Conservation (phyloP, 1,140 invertebrate species). For the Aphidius ervi region DNA sequence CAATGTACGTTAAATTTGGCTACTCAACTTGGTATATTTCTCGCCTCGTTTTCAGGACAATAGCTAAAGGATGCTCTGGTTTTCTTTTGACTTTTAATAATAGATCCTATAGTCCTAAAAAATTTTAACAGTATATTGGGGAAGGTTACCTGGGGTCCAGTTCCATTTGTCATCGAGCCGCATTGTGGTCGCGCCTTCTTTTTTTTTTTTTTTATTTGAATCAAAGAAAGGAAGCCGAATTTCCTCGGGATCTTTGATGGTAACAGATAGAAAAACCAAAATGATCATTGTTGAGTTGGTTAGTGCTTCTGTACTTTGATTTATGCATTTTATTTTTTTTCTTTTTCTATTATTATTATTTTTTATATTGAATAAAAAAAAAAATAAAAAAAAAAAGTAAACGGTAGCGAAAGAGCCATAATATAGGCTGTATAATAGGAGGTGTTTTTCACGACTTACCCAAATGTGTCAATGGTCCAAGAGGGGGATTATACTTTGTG, state of each 20-base stretch:
- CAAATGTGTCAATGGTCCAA: neutral
- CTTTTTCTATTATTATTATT: slow-evolving; percentile 14
- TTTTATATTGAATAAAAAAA: neutral
- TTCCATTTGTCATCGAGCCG: slow-evolving; percentile 51
- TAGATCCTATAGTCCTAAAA: too few species aligned
- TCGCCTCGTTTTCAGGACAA: slow-evolving; percentile 1
- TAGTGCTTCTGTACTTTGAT: slow-evolving; percentile 34
- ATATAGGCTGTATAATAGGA: slow-evolving; percentile 5
- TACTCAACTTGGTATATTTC: neutral
- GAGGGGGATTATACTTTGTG: neutral
- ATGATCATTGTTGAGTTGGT: slow-evolving; percentile 29
- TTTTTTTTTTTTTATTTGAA: slow-evolving; percentile 17
- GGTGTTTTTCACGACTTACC: neutral
- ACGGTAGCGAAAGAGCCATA: too few species aligned
- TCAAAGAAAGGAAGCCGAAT: slow-evolving; percentile 5
- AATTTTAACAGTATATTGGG: too few species aligned
- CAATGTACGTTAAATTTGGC: neutral
- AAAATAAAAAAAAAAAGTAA: too few species aligned
- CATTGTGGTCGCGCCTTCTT: slow-evolving; percentile 51
- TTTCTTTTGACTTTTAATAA: neutral
- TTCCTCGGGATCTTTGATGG: slow-evolving; percentile 18
- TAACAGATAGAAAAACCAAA: slow-evolving; percentile 13
- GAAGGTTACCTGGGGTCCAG: slow-evolving; percentile 12
- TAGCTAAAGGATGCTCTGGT: slow-evolving; percentile 6
- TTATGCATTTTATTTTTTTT: slow-evolving; percentile 48